These are phyloP conservation scores for Poeciliopsis paucimaculata DNA, from an alignment of 2,797 vertebrate genomes.

Conservation along the genomic window DNA sequence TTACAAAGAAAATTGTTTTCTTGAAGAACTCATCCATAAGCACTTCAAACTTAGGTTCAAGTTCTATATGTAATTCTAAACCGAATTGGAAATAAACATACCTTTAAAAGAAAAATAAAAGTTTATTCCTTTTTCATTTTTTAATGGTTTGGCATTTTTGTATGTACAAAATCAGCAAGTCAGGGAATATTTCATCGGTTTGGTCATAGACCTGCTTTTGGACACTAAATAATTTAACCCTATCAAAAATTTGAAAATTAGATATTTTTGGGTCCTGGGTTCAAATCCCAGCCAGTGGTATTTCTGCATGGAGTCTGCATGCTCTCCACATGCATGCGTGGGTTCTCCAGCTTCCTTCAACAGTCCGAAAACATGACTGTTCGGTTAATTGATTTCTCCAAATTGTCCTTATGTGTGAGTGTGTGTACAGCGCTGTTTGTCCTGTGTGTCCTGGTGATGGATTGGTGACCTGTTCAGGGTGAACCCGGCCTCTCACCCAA, in stretches of 20 bases:
- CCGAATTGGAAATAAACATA: not conserved
- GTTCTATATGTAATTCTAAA: not conserved
- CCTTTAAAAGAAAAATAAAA: not conserved
- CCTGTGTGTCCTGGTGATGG: not conserved
- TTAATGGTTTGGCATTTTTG: not conserved
- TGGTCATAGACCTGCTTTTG: not conserved
- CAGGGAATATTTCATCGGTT: not conserved
- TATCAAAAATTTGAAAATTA: too few relatives aligned
- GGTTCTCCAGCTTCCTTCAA: not conserved
- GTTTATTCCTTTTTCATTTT: not conserved
- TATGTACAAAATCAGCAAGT: not conserved
- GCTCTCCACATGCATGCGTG: not conserved
- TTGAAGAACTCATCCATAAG: not conserved
- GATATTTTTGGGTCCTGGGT: not conserved
- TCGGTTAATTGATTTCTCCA: not conserved
- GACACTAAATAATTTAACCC: not conserved
- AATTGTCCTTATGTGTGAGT: not conserved
- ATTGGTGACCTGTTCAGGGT: not conserved
- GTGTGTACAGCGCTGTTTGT: not conserved
- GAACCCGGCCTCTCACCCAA: not conserved
- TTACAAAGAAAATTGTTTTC: not conserved
- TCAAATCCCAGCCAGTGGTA: not conserved
- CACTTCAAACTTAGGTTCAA: not conserved
- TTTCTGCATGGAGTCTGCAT: not conserved
- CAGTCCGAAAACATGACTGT: too few relatives aligned